Evolutionary conservation across 30 jellyfish, hydroid and myxozoan genomes (phyloP).

Genomic region (Turritopsis dohrnii): DNA sequence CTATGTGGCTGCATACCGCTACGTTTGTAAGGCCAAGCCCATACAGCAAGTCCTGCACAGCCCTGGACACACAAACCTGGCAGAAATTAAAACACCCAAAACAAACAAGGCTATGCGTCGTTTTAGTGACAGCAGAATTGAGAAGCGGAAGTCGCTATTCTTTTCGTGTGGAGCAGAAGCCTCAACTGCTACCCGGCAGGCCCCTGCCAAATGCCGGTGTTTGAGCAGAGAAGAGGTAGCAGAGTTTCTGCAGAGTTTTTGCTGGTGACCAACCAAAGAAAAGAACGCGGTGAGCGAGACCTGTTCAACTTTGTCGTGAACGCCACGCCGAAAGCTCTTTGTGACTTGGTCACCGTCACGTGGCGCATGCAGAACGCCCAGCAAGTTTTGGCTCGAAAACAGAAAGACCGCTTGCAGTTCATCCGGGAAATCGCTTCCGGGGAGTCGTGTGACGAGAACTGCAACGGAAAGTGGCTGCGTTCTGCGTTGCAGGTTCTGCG

Average conservation of each 20-base stretch:
- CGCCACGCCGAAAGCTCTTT: not conserved
- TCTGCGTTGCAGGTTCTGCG: conserved; percentile 37
- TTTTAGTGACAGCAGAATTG: not conserved
- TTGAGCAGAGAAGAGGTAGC: not conserved
- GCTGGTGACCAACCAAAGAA: not conserved
- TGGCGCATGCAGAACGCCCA: not conserved
- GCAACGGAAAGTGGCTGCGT: conserved; percentile 36
- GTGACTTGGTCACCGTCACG: not conserved
- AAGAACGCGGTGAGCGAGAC: not conserved
- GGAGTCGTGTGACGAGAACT: conserved; percentile 30
- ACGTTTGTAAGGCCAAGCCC: not conserved
- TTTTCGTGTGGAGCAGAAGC: not conserved
- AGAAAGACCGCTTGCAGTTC: not conserved
- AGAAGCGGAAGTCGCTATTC: not conserved
- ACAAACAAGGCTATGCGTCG: not conserved
- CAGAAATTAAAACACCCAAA: not conserved
- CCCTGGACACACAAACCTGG: not conserved
- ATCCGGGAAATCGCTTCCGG: not conserved
- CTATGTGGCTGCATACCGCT: not conserved
- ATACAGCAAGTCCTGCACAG: not conserved
- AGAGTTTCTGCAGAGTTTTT: not conserved
- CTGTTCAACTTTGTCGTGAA: not conserved
- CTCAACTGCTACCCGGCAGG: not conserved
- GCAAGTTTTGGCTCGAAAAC: not conserved
- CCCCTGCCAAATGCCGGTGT: not conserved